A percentile compares a stretch with the other conserved stretches of the same genome.
phyloP scores from a whole-genome alignment of 2,113 vertebrate genomes.

The Noctilio leporinus region DNA sequence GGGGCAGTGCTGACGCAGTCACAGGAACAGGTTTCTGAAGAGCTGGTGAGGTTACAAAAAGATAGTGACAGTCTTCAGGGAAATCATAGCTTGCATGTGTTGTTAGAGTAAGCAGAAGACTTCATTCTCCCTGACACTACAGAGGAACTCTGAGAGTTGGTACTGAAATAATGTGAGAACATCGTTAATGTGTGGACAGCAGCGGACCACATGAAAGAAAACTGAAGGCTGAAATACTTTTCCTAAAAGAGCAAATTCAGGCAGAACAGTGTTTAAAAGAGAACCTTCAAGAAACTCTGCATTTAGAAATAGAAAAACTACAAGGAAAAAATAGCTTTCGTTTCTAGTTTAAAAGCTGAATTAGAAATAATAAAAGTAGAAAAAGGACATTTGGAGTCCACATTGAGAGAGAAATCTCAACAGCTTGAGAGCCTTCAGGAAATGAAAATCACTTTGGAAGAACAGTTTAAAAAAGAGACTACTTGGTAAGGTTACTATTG shows the following conservation, averaged over 20 bases:
- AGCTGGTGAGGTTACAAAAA: too few relatives aligned
- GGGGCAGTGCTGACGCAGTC: too few relatives aligned
- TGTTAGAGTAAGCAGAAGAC: too few relatives aligned
- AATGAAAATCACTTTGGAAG: constrained; percentile 84
- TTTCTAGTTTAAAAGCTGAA: constrained; percentile 94
- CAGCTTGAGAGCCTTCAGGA: constrained; percentile 85
- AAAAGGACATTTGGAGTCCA: constrained; percentile 91
- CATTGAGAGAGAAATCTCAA: constrained; percentile 85
- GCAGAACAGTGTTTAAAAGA: constrained; percentile 98
- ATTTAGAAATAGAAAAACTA: constrained; percentile 97
- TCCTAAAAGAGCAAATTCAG: constrained; percentile 97
- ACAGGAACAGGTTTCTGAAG: too few relatives aligned
- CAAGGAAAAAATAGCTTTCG: constrained; percentile 97
- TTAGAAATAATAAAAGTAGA: constrained; percentile 91
- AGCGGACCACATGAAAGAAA: constrained; percentile 94
- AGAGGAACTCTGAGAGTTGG: constrained; percentile 91
- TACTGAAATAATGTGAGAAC: constrained; percentile 84
- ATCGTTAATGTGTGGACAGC: constrained; percentile 87
- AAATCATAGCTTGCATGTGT: too few relatives aligned
- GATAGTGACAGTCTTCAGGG: too few relatives aligned
- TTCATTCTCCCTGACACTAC: too few relatives aligned
- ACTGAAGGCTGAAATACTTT: constrained; percentile 95
- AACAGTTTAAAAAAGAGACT: constrained; percentile 88
- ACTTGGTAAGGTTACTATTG: constrained; percentile 78
- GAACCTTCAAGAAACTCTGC: constrained; percentile 96